Evolutionary conservation across 1,140 invertebrate genomes (phyloP).

Genomic region (Rhysida immarginata): DNA sequence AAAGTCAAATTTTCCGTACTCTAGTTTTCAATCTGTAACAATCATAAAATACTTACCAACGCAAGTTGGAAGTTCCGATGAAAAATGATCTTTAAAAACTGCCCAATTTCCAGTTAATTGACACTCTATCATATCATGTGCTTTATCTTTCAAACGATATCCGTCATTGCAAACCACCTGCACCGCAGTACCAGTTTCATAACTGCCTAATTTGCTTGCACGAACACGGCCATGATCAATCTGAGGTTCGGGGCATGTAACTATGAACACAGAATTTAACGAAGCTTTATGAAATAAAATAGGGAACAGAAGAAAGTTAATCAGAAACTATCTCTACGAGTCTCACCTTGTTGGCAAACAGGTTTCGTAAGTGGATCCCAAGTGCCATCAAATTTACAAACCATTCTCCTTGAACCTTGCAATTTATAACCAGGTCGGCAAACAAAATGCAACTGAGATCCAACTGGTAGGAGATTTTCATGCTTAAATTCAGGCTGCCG

Average conservation of each 20-base stretch:
- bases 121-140: background rate
- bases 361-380: conserved; percentile 26
- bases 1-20: background rate
- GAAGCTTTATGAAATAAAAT: too few species aligned
- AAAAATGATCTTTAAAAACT: background rate
- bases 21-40: background rate
- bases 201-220: background rate
- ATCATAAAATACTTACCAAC: conserved; percentile 1
- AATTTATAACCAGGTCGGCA: conserved; percentile 31
- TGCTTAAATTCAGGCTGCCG: background rate
- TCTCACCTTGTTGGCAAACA: background rate
- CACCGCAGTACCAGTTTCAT: background rate
- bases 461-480: background rate
- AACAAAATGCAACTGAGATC: conserved; percentile 28
- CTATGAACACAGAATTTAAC: too few species aligned
- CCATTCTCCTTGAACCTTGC: conserved; percentile 26
- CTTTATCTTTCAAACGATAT: conserved; percentile 5
- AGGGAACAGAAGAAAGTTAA: too few species aligned
- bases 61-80: background rate
- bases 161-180: conserved; percentile 3
- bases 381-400: conserved; percentile 30
- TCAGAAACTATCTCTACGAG: too few species aligned
- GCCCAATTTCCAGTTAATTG: background rate
- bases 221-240: background rate
- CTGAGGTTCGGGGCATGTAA: background rate